Evolutionary conservation across 2,113 vertebrate species (phyloP).

Genomic region (Otocyon megalotis): DNA sequence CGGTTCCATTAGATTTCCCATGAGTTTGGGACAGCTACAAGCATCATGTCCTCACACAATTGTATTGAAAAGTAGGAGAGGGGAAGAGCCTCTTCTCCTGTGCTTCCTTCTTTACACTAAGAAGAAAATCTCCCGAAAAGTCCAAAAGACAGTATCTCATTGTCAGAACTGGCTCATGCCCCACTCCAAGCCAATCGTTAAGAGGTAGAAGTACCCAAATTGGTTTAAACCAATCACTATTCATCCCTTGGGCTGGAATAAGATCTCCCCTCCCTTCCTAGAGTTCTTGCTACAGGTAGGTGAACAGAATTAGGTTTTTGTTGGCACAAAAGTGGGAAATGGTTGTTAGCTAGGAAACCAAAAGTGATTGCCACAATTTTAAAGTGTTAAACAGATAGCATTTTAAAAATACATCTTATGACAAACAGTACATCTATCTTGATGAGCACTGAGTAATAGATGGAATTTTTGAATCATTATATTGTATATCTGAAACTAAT

Average conservation of each 20-base stretch:
- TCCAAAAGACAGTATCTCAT: not conserved
- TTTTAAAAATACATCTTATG: not conserved
- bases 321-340: not conserved
- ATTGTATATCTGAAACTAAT: not conserved
- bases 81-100: not conserved
- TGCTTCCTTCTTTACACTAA: not conserved
- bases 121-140: not conserved
- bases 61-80: not conserved
- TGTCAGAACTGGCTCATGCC: not conserved
- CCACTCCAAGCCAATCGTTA: not conserved
- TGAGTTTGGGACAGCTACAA: not conserved
- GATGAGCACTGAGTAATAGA: not conserved
- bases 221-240: not conserved
- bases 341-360: not conserved
- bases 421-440: not conserved
- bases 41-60: not conserved
- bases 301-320: not conserved
- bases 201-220: not conserved
- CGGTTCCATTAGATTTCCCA: not conserved
- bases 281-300: not conserved
- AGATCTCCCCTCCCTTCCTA: not conserved
- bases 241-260: not conserved
- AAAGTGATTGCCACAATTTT: not conserved
- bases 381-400: not conserved
- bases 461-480: not conserved